phyloP scores from a whole-genome alignment of 2,797 vertebrate species.

The Silurus lanzhouensis region DNA sequence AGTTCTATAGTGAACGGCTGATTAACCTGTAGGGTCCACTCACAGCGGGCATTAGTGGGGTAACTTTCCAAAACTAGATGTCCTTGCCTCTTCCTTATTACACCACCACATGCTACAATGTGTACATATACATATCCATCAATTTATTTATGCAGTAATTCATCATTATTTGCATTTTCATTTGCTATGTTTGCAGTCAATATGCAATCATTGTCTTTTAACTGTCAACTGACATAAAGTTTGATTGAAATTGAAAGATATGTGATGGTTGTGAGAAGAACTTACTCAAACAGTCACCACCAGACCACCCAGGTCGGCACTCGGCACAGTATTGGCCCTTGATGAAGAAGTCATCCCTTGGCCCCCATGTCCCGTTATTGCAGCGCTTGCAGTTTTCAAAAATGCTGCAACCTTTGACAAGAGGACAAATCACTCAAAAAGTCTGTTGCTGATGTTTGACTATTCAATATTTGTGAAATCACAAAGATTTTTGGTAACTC shows the following conservation, averaged over 20 bases:
- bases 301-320: slow-evolving; percentile 94
- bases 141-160: neutral
- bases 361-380: slow-evolving; percentile 93
- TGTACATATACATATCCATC: neutral
- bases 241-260: neutral
- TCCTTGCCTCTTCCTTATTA: slow-evolving; percentile 84
- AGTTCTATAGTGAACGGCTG: slow-evolving; percentile 86
- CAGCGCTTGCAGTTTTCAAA: slow-evolving; percentile 97
- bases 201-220: neutral
- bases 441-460: neutral
- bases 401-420: slow-evolving; percentile 86
- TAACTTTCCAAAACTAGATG: slow-evolving; percentile 94
- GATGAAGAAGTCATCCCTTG: slow-evolving; percentile 91
- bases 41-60: slow-evolving; percentile 91
- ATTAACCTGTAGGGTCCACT: slow-evolving; percentile 91
- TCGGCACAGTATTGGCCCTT: slow-evolving; percentile 89
- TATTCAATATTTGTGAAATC: neutral
- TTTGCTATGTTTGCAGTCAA: neutral
- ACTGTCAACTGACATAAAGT: neutral
- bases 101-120: slow-evolving; percentile 79
- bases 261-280: slow-evolving; percentile 43
- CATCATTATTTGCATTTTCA: neutral
- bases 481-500: neutral
- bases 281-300: slow-evolving; percentile 96
- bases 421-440: neutral